Evolutionary conservation across 30 jellyfish, hydroid and myxozoan species (phyloP).

Genomic region (Pseudorhiza aurosa): DNA sequence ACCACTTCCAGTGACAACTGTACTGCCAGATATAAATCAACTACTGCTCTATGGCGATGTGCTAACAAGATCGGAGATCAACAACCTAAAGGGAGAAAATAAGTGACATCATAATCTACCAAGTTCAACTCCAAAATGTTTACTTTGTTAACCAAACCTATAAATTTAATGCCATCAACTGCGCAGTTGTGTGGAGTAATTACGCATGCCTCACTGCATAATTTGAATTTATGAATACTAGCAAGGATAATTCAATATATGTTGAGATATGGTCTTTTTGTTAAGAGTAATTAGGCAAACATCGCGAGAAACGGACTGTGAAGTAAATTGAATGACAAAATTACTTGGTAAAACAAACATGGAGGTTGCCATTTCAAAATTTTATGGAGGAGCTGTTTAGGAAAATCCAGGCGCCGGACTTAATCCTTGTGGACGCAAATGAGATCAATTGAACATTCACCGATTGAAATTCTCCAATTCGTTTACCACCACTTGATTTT

Average conservation of each 20-base stretch:
- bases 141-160: not conserved
- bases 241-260: not conserved
- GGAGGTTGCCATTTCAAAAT: not conserved
- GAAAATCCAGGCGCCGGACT: not conserved
- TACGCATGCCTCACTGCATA: constrained; percentile 29
- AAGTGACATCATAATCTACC: no score
- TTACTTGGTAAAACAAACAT: not conserved
- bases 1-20: no score
- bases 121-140: not conserved
- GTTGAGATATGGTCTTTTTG: not conserved
- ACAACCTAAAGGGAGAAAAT: no score
- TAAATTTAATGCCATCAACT: not conserved
- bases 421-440: no score
- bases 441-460: no score
- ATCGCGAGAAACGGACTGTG: not conserved
- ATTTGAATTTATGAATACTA: not conserved
- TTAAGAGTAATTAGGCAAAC: not conserved
- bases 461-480: no score
- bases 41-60: no score
- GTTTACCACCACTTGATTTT: no score
- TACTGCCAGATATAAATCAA: no score
- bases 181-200: not conserved
- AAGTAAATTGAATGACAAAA: not conserved
- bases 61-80: not conserved
- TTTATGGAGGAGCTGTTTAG: not conserved